A percentile compares a stretch with the other conserved stretches of the same genome.
Conservation (phyloP, 2,888 invertebrate genomes). For the Folsomia candida region DNA sequence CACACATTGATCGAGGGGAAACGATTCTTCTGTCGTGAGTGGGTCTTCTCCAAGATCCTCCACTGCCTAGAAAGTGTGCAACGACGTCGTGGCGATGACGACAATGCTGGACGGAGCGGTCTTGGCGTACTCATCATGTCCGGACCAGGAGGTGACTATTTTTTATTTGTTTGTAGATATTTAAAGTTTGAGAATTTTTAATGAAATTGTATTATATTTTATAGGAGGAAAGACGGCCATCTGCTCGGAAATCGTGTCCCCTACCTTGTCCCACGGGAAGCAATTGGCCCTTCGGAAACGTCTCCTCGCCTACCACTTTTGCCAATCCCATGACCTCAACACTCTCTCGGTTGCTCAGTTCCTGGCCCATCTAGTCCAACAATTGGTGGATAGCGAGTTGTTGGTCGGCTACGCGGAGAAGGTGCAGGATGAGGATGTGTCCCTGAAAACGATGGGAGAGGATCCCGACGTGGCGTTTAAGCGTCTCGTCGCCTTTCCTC, state of each 20-base stretch:
- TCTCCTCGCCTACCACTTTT: constrained; percentile 81
- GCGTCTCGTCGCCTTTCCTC: constrained; percentile 79
- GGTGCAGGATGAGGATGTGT: constrained; percentile 66
- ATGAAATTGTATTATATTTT: too few relatives aligned
- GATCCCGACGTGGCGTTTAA: constrained; percentile 91
- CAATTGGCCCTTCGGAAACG: constrained; percentile 73
- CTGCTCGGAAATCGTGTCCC: constrained; percentile 74
- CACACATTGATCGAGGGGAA: constrained; percentile 56
- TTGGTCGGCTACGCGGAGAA: constrained; percentile 69
- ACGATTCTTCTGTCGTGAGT: constrained; percentile 86
- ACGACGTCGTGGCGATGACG: constrained; percentile 55
- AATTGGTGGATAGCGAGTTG: constrained; percentile 63
- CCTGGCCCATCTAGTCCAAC: constrained; percentile 77
- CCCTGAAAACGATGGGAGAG: constrained; percentile 70
- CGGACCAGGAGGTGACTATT: constrained; percentile 63
- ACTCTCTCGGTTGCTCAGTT: constrained; percentile 82
- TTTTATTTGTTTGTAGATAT: too few relatives aligned
- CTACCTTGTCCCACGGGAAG: constrained; percentile 59
- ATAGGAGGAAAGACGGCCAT: constrained; percentile 89
- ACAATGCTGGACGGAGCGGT: constrained; percentile 58
- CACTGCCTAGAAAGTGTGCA: constrained; percentile 82
- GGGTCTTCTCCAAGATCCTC: constrained; percentile 91
- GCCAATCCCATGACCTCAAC: constrained; percentile 75
- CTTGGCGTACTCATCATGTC: constrained; percentile 86
- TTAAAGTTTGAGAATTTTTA: too few relatives aligned